phyloP scores from a whole-genome alignment of 2,888 invertebrate genomes.

The Alcis repandata region DNA sequence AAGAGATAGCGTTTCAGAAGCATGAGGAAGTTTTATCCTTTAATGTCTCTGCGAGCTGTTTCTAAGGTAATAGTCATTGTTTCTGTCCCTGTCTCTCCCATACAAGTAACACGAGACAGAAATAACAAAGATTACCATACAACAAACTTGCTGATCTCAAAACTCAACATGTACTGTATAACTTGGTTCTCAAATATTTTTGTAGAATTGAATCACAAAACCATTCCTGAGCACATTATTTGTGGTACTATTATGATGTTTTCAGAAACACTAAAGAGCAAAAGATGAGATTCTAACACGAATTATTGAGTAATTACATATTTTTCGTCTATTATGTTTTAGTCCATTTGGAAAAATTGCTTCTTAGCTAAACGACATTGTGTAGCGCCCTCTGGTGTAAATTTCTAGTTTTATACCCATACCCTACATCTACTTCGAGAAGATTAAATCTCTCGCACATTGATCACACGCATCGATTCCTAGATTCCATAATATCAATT shows the following conservation, averaged over 20 bases:
- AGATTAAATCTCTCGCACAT: slow-evolving; percentile 39
- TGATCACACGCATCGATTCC: slow-evolving; percentile 37
- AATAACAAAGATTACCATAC: too few species aligned
- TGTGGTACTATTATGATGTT: neutral
- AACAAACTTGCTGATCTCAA: neutral
- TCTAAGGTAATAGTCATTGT: neutral
- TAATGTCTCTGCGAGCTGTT: neutral
- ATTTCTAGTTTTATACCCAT: slow-evolving; percentile 25
- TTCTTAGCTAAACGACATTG: slow-evolving; percentile 25
- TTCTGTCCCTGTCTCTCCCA: neutral
- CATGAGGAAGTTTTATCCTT: slow-evolving; percentile 13
- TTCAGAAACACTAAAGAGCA: slow-evolving; percentile 42
- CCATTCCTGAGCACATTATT: neutral
- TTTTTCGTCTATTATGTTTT: neutral
- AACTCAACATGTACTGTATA: neutral
- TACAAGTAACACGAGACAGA: neutral
- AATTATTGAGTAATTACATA: neutral
- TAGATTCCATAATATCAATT: slow-evolving; percentile 47
- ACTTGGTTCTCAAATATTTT: neutral
- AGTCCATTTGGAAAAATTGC: slow-evolving; percentile 15
- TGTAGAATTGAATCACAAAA: neutral
- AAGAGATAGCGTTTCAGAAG: neutral
- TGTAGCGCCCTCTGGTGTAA: slow-evolving; percentile 33
- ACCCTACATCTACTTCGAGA: slow-evolving; percentile 37
- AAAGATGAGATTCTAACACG: slow-evolving; percentile 38